Percentiles rank a stretch among this genome's conserved stretches.
These are phyloP conservation scores for Oceanites oceanicus DNA, from an alignment of 2,113 vertebrate genomes.

Conservation along the genomic window DNA sequence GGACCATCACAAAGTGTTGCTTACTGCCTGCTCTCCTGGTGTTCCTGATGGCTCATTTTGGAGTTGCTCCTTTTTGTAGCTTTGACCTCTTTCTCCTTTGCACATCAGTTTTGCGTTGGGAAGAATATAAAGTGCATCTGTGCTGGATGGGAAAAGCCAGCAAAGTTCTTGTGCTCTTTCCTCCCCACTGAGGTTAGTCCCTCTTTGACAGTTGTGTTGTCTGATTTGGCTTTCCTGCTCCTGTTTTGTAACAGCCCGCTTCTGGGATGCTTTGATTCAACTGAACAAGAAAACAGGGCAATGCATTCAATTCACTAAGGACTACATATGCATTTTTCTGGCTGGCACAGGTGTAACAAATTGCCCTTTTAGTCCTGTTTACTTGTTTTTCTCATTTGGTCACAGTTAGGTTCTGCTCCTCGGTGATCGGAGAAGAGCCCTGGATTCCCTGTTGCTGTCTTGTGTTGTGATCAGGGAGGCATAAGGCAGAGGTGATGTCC, in stretches of 20 bases:
- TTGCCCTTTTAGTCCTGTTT: constrained; percentile 19
- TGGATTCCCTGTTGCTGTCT: neutral
- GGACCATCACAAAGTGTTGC: neutral
- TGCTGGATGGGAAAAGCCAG: neutral
- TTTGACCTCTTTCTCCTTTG: neutral
- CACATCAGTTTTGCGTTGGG: neutral
- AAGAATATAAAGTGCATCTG: neutral
- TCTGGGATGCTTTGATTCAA: constrained; percentile 1
- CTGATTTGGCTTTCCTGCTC: constrained; percentile 1
- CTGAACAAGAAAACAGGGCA: constrained; percentile 5
- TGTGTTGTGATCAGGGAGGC: neutral
- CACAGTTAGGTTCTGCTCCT: neutral
- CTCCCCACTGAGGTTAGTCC: neutral
- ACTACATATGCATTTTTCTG: neutral
- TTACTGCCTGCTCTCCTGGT: fast-evolving
- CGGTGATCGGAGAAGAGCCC: neutral
- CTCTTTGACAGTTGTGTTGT: neutral
- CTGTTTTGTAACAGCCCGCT: neutral
- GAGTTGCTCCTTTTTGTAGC: neutral
- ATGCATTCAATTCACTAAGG: neutral
- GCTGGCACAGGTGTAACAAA: neutral
- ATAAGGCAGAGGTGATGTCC: neutral
- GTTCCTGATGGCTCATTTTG: neutral
- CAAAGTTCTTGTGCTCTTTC: neutral
- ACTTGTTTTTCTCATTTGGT: neutral